Base-by-base conservation (phyloP, 92 coral and sea anemone species). In the Epizoanthus rinbou region DNA sequence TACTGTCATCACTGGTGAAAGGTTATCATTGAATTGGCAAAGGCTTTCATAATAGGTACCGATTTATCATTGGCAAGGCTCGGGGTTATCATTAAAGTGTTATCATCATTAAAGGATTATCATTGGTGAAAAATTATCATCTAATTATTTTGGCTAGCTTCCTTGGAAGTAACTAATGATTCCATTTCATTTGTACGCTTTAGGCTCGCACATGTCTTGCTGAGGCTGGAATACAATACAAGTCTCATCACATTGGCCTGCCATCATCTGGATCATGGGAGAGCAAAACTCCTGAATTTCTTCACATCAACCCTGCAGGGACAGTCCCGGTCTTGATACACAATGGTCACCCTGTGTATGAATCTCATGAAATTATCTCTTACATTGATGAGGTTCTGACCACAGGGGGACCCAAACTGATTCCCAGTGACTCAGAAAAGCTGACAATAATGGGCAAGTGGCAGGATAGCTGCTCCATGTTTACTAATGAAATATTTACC, bases 321-420 rank as follows among this genome's bases (percentile, higher is more conserved):
- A 78, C 72, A 13, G 82, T 78, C 64, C 82, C 82, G 2, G 82
- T 78, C 22, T 37, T 78, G 82, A 69, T 78, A 57, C 82, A 78
- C 47, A 78, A 78, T 62, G 82, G 82, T 8, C 82, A 78, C 41
- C 82, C 82, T 78, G 72, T 78, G 70, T 78, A 78, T 10, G 82
- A 78, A 39, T 78, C 82, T 17, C 82, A 78, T 41, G 82, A 78
- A 21, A 78, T 78, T n/a, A 78, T 78, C 58, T 78, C 82, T 0
- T 78, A 78, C 53, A 78, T 62, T 59, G 82, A 60, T 16, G 82
- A 78, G 82, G 82, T 78, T 5, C 82, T 78, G 16, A 78, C 82
- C 18, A 69, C 82, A 21, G 82, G 82, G 18, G 82, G 71, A 6
- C 82, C 82, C n/a, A 78, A 78, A 78, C 69, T 78, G 41, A 78